Conservation (phyloP, 92 coral and sea anemone genomes). For the Palythoa grandiflora region DNA sequence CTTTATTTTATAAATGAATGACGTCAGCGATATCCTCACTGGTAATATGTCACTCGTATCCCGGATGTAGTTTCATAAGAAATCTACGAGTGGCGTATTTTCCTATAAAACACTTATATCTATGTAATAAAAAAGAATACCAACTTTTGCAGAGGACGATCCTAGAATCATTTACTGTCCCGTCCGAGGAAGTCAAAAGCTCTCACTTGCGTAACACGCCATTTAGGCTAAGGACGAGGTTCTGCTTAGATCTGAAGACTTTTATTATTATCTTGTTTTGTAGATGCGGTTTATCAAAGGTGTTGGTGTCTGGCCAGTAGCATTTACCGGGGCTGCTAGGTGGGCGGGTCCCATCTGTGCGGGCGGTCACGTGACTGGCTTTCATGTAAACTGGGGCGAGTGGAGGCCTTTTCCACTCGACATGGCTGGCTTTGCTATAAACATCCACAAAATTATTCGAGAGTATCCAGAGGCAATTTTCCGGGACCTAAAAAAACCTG, state of each 20-base stretch:
- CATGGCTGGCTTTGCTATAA: conserved; percentile 94
- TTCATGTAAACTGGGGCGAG: conserved; percentile 84
- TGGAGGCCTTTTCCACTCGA: conserved; percentile 89
- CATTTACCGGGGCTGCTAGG: conserved; percentile 85
- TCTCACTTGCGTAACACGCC: no score
- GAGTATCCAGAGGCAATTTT: conserved; percentile 79
- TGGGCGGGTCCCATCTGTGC: conserved; percentile 94
- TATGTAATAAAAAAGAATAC: no score
- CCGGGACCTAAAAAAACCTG: conserved; percentile 61
- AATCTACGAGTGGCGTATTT: no score
- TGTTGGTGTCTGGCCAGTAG: conserved; percentile 94
- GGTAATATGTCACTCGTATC: no score
- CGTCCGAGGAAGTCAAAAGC: no score
- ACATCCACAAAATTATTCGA: conserved; percentile 63
- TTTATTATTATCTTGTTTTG: background rate
- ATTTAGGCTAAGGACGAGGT: no score
- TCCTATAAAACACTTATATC: no score
- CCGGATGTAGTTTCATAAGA: no score
- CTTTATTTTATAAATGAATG: no score
- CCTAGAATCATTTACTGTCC: no score
- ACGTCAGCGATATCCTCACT: no score
- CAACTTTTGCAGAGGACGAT: no score
- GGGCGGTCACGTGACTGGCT: conserved; percentile 71
- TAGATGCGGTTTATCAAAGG: conserved; percentile 86
- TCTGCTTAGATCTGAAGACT: background rate